Percentiles rank a stretch among this genome's conserved stretches.
Conservation (phyloP, 2,113 vertebrate genomes). For the Caretta caretta region DNA sequence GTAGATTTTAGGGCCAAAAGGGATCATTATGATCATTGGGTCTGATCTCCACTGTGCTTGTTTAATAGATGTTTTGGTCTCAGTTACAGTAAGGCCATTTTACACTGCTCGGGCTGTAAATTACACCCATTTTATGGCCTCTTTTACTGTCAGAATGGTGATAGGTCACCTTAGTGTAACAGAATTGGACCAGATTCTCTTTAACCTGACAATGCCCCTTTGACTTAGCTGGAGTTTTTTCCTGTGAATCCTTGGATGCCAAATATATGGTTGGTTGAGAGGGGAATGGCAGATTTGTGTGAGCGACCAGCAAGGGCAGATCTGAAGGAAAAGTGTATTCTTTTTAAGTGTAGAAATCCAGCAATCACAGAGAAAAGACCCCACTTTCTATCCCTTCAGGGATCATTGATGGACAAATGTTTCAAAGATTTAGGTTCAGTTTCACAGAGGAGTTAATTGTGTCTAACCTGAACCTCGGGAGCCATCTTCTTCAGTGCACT, state of each 20-base stretch:
- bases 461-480: not conserved
- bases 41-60: not conserved
- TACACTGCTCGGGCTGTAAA: not conserved
- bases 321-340: not conserved
- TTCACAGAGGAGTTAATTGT: not conserved
- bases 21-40: not conserved
- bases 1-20: not conserved
- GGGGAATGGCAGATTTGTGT: not conserved
- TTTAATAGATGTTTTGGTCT: not conserved
- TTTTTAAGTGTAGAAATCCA: not conserved
- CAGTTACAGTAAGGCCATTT: not conserved
- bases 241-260: not conserved
- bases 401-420: not conserved
- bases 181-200: not conserved
- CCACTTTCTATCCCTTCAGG: not conserved
- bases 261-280: not conserved
- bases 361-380: not conserved
- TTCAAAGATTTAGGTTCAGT: not conserved
- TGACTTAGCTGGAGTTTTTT: not conserved
- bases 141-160: not conserved
- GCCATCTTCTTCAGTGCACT: rapidly evolving
- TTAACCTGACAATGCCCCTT: not conserved
- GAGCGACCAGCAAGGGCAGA: not conserved
- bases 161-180: not conserved
- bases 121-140: not conserved